Evolutionary conservation across 2,797 vertebrate genomes (phyloP).

Genomic region (Crax fasciolata): DNA sequence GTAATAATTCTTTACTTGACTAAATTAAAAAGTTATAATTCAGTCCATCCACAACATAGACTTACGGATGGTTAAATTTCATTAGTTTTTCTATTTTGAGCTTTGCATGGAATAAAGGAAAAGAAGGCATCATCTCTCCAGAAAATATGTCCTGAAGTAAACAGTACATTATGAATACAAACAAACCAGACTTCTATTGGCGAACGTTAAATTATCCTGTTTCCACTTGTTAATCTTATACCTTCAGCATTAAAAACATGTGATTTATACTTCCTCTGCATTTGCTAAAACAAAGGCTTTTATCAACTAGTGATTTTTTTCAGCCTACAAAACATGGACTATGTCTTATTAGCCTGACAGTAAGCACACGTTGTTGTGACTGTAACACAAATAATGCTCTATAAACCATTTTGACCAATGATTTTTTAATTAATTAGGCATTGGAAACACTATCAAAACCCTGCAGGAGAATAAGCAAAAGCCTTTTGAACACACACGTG

Average conservation of each 20-base stretch:
- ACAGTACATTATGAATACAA: constrained; percentile 12
- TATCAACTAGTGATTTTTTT: not conserved
- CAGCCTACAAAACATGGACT: not conserved
- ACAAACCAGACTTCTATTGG: not conserved
- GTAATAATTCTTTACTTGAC: constrained; percentile 84
- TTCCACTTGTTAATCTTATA: constrained; percentile 1
- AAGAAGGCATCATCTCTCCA: constrained; percentile 25
- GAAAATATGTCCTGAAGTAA: constrained; percentile 68
- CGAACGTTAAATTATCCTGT: not conserved
- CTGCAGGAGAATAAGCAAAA: not conserved
- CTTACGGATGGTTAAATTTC: constrained; percentile 78
- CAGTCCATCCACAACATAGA: constrained; percentile 76
- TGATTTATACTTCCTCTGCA: not conserved
- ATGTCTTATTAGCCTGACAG: not conserved
- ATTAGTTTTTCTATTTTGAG: constrained; percentile 75
- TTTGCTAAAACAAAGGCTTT: constrained; percentile 35
- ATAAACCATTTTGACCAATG: not conserved
- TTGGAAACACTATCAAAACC: not conserved
- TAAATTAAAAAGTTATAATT: constrained; percentile 87
- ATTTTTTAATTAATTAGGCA: not conserved
- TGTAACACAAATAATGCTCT: not conserved
- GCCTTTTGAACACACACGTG: not conserved
- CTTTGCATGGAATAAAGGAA: constrained; percentile 58
- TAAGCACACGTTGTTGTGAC: not conserved
- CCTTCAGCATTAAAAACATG: not conserved